A percentile compares a stretch with the other conserved stretches of the same genome.
Conservation (phyloP, 2,888 invertebrate genomes). For the Caenorhabditis auriculariae region DNA sequence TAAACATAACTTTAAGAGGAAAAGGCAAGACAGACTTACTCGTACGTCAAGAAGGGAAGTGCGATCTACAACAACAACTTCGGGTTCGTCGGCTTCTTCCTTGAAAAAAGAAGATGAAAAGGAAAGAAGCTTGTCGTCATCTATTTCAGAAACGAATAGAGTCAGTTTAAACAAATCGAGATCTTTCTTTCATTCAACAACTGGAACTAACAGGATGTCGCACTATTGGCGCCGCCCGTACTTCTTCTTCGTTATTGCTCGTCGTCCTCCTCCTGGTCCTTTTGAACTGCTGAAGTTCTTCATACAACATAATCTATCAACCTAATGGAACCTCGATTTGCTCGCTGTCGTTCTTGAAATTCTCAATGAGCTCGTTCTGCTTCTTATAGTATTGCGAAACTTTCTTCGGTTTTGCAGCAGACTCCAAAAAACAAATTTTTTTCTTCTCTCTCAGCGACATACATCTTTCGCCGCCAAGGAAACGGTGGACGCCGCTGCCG, state of each 20-base stretch:
- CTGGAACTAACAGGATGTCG: conserved; percentile 19
- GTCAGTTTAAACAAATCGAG: too few relatives aligned
- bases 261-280: conserved; percentile 20
- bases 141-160: too few relatives aligned
- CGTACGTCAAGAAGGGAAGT: too few relatives aligned
- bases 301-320: not conserved
- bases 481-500: too few relatives aligned
- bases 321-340: conserved; percentile 48
- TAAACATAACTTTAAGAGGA: too few relatives aligned
- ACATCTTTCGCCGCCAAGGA: too few relatives aligned
- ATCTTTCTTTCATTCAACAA: conserved; percentile 11
- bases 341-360: conserved; percentile 58
- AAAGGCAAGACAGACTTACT: too few relatives aligned
- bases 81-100: conserved; percentile 33
- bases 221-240: conserved; percentile 20
- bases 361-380: conserved; percentile 59
- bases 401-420: conserved; percentile 30
- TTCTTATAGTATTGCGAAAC: conserved; percentile 60
- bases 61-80: too few relatives aligned
- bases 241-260: conserved; percentile 16
- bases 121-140: too few relatives aligned
- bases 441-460: too few relatives aligned
- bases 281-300: conserved; percentile 23
- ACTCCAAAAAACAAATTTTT: too few relatives aligned
- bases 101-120: conserved; percentile 16